Evolutionary conservation across 2,797 vertebrate species (phyloP).

Genomic region (Silurus aristotelis): DNA sequence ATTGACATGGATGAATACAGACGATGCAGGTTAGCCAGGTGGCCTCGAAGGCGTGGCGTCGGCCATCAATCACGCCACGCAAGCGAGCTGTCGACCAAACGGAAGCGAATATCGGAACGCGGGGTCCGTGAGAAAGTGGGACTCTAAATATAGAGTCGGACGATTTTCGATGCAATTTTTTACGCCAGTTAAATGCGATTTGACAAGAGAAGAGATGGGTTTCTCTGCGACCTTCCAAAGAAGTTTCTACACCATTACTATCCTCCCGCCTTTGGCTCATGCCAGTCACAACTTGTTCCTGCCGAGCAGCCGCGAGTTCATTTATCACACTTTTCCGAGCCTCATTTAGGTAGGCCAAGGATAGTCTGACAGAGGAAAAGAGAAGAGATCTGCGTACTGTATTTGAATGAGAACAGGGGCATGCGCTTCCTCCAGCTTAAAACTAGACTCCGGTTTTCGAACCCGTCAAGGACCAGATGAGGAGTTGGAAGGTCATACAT

Average conservation of each 20-base stretch:
- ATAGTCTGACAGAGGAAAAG: slow-evolving; percentile 45
- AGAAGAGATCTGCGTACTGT: slow-evolving; percentile 48
- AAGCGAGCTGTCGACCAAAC: slow-evolving; percentile 30
- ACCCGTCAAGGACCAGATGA: slow-evolving; percentile 33
- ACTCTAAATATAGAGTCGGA: slow-evolving; percentile 55
- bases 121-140: slow-evolving; percentile 51
- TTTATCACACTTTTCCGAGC: slow-evolving; percentile 55
- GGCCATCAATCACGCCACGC: slow-evolving; percentile 48
- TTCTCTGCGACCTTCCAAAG: slow-evolving; percentile 49
- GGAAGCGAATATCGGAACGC: slow-evolving; percentile 44
- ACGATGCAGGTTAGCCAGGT: slow-evolving; percentile 46
- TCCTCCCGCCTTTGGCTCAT: slow-evolving; percentile 52
- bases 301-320: slow-evolving; percentile 43
- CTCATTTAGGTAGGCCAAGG: slow-evolving; percentile 58
- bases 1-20: slow-evolving; percentile 54
- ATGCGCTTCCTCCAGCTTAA: slow-evolving; percentile 14
- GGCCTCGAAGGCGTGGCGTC: slow-evolving; percentile 50
- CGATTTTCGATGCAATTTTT: slow-evolving; percentile 57
- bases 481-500: slow-evolving; percentile 32
- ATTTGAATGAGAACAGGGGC: slow-evolving; percentile 46
- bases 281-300: slow-evolving; percentile 44
- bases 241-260: slow-evolving; percentile 55
- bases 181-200: slow-evolving; percentile 55
- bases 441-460: slow-evolving; percentile 29
- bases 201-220: slow-evolving; percentile 56